Evolutionary conservation across 30 jellyfish, hydroid and myxozoan genomes (phyloP).

Genomic region (Mastigias papua): DNA sequence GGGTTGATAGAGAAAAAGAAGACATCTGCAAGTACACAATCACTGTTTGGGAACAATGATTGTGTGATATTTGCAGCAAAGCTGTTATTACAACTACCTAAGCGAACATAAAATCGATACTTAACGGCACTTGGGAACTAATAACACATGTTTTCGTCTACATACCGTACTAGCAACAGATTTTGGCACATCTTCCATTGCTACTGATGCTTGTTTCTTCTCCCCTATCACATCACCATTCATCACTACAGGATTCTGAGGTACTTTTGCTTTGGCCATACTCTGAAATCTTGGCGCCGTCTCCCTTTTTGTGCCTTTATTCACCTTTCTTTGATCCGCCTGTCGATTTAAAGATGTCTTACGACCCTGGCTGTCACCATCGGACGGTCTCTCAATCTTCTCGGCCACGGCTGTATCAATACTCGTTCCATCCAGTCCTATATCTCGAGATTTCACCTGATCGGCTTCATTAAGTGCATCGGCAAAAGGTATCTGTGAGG

Average conservation of each 20-base stretch:
- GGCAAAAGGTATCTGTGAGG: constrained; percentile 6
- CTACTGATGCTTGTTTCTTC: constrained; percentile 28
- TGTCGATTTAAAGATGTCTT: constrained; percentile 29
- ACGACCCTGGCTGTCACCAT: constrained; percentile 47
- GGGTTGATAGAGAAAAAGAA: too few species aligned
- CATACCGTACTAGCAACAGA: constrained; percentile 48
- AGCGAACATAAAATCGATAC: too few species aligned
- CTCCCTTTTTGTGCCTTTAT: constrained; percentile 74
- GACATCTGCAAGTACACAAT: too few species aligned
- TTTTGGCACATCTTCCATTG: constrained; percentile 59
- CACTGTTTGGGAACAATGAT: too few species aligned
- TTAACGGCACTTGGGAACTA: too few species aligned
- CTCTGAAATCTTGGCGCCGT: constrained; percentile 72
- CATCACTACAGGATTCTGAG: constrained; percentile 2
- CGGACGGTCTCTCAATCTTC: constrained; percentile 11
- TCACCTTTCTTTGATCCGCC: constrained; percentile 58
- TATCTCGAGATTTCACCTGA: constrained; percentile 6
- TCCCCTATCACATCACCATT: constrained; percentile 30
- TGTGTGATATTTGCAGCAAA: too few species aligned
- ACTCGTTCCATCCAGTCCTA: constrained; percentile 4
- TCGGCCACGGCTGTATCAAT: constrained; percentile 26
- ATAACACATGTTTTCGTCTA: background rate
- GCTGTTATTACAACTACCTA: too few species aligned
- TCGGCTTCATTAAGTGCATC: constrained; percentile 24
- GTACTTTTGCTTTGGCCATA: constrained; percentile 32